Conservation (phyloP, 2,797 vertebrate genomes). For the Limosa lapponica region DNA sequence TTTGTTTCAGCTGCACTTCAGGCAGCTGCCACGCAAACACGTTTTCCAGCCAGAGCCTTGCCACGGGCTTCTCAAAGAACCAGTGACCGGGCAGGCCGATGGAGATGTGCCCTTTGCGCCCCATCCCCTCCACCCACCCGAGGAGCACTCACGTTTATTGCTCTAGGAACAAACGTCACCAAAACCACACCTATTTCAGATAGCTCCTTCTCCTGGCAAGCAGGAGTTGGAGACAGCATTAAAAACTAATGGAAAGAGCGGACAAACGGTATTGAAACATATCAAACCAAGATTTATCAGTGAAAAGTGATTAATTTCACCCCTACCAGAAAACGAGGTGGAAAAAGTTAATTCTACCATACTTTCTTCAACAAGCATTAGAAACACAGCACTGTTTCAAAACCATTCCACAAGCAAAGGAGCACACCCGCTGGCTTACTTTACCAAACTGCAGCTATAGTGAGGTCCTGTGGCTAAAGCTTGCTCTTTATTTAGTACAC, state of each 20-base stretch:
- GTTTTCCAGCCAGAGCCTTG: not conserved
- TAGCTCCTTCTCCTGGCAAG: not conserved
- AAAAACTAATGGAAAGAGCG: not conserved
- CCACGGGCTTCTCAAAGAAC: not conserved
- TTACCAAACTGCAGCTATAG: not conserved
- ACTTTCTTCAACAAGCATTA: not conserved
- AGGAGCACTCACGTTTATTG: not conserved
- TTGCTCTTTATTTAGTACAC: not conserved
- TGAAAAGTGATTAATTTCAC: not conserved
- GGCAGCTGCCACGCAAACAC: not conserved
- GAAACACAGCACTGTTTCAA: not conserved
- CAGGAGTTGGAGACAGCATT: not conserved
- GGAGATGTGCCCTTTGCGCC: not conserved
- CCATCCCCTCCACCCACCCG: not conserved
- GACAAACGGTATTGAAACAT: not conserved
- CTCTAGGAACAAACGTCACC: not conserved
- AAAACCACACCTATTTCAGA: not conserved
- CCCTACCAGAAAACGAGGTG: not conserved
- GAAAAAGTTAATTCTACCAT: not conserved
- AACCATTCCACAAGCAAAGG: not conserved
- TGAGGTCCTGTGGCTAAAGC: not conserved
- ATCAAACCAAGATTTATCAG: not conserved
- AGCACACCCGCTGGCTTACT: not conserved
- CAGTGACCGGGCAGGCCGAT: not conserved
- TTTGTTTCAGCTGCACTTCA: not conserved